These are phyloP conservation scores for Pandemis cinnamomeana DNA, from an alignment of 2,888 invertebrate species.

Conservation along the genomic window DNA sequence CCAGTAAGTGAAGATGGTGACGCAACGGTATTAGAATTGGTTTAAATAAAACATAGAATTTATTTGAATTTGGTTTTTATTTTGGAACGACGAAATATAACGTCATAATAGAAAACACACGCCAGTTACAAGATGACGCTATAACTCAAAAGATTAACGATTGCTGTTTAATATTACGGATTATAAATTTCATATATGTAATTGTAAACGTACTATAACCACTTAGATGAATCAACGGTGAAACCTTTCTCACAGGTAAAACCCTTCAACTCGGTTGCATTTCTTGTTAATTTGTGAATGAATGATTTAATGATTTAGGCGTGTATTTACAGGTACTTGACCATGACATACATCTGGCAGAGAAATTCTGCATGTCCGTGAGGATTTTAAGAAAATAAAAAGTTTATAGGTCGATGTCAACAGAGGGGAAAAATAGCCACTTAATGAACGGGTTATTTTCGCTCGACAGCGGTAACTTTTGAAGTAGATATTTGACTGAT, in stretches of 20 bases:
- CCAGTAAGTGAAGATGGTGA: conserved; percentile 11
- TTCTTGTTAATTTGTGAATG: conserved; percentile 32
- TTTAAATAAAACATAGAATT: too few relatives aligned
- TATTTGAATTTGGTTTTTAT: too few relatives aligned
- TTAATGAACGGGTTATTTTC: conserved; percentile 60
- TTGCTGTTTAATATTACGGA: too few relatives aligned
- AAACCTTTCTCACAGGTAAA: conserved; percentile 14
- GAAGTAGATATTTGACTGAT: conserved; percentile 38
- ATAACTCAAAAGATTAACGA: too few relatives aligned
- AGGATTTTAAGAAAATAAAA: conserved; percentile 58
- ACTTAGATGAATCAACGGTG: conserved; percentile 10
- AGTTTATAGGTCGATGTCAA: conserved; percentile 66
- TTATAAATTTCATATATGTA: too few relatives aligned
- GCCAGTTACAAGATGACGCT: too few relatives aligned
- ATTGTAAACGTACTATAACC: not conserved
- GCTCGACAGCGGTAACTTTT: conserved; percentile 39
- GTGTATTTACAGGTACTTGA: conserved; percentile 42
- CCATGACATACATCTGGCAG: conserved; percentile 68
- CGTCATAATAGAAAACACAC: too few relatives aligned
- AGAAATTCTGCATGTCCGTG: conserved; percentile 60
- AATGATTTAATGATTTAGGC: conserved; percentile 40
- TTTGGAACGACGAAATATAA: too few relatives aligned
- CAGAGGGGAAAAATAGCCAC: conserved; percentile 59
- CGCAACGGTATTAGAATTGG: not conserved
- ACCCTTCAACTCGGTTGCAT: conserved; percentile 13